A percentile compares a stretch with the other conserved stretches of the same genome.
These are phyloP conservation scores for Thereva unica DNA, from an alignment of 2,888 invertebrate genomes.

Conservation along the genomic window DNA sequence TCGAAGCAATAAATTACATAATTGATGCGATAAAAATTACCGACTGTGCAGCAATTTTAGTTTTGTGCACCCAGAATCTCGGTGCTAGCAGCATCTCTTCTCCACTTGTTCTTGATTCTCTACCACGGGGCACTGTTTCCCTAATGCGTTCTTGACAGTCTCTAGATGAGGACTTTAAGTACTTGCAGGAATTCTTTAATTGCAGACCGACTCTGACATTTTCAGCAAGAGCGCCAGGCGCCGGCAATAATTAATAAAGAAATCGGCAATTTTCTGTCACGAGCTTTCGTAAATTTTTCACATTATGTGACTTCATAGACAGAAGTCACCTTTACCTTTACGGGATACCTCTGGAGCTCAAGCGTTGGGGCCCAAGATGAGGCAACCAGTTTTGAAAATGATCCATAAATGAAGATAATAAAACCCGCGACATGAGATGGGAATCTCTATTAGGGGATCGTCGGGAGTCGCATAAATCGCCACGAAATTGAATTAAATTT, in stretches of 20 bases:
- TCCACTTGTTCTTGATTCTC: slow-evolving; percentile 4
- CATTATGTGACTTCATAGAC: no score
- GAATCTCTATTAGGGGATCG: no score
- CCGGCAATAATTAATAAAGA: slow-evolving; percentile 37
- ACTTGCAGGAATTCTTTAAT: slow-evolving; percentile 14
- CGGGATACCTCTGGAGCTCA: no score
- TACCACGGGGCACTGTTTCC: slow-evolving; percentile 7
- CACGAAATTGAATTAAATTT: no score
- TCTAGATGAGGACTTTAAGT: slow-evolving; percentile 7
- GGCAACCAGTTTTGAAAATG: no score
- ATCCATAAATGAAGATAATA: no score
- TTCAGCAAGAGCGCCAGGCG: slow-evolving; percentile 20
- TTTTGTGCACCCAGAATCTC: slow-evolving; percentile 13
- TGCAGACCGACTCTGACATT: slow-evolving; percentile 14
- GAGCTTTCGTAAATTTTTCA: slow-evolving; percentile 23
- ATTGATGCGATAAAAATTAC: slow-evolving; percentile 39
- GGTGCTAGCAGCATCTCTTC: slow-evolving; percentile 3
- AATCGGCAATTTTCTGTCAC: slow-evolving; percentile 28
- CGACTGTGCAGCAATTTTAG: slow-evolving; percentile 21
- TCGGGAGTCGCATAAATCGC: no score
- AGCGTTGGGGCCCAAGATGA: no score
- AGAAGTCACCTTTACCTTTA: no score
- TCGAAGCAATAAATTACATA: slow-evolving; percentile 37
- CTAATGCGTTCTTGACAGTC: not conserved
- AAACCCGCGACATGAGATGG: no score